Conservation (phyloP, 2,113 vertebrate genomes). For the Odocoileus hemionus region DNA sequence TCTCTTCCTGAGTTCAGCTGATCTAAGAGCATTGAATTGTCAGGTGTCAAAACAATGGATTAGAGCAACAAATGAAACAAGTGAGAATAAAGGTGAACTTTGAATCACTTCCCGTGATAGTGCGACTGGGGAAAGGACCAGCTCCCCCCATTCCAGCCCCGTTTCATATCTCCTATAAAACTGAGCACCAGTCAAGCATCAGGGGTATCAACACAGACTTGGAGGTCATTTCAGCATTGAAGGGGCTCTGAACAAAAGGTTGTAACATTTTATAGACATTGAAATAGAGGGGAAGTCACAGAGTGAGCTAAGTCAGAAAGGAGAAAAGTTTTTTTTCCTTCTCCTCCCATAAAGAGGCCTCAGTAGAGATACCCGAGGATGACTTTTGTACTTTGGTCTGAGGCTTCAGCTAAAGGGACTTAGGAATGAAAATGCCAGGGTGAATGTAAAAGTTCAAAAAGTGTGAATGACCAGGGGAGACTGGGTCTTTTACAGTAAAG, state of each 20-base stretch:
- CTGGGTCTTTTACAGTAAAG: neutral
- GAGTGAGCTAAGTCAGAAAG: neutral
- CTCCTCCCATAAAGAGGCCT: neutral
- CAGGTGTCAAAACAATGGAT: rapidly evolving
- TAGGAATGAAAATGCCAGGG: neutral
- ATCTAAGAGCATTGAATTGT: neutral
- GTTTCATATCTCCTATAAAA: neutral
- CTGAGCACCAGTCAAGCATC: too few species aligned
- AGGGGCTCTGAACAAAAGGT: neutral
- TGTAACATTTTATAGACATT: neutral
- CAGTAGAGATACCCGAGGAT: neutral
- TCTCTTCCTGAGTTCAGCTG: neutral
- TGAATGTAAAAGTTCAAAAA: neutral
- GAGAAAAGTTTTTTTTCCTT: neutral
- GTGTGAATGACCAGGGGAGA: too few species aligned
- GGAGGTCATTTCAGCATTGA: neutral
- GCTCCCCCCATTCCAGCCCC: rapidly evolving
- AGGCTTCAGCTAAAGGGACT: neutral
- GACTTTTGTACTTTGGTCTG: neutral
- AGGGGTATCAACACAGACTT: neutral
- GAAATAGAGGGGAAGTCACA: neutral
- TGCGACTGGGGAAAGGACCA: neutral
- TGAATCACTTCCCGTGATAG: neutral
- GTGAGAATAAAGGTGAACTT: neutral
- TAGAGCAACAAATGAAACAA: neutral